Evolutionary conservation across 1,140 invertebrate genomes (phyloP), one percentile per base, ranked within the genome.

Genomic region (Aphidius ervi): DNA sequence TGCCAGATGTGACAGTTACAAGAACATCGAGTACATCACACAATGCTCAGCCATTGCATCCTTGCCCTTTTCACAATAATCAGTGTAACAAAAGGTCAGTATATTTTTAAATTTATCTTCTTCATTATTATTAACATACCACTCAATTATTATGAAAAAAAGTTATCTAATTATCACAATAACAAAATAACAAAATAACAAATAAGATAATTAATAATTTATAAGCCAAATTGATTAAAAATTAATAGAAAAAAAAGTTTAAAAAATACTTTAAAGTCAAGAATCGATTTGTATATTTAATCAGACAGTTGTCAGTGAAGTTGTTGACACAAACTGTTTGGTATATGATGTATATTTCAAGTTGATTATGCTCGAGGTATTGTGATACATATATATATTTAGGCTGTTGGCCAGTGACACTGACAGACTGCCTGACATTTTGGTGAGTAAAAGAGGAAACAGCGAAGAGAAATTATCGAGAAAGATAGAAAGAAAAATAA

Each of bases 21-120:
- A 47, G 43, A 39, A 54, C 23, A 41, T 43, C 20, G 39, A 23
- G 16, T 16, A 16, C 57, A 46, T 49, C 65, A 61, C 67, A 75
- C 69, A 61, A 77, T 77, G 75, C 74, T 75, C 65, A 71, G 63
- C 66, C 70, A 69, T 67, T 68, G 68, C 61, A 67, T 67, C 62
- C 68, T 75, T 65, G 67, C 71, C 67, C 63, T 77, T 68, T 67
- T 76, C 66, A 69, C 74, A 63, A 31, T 31, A 31, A 31, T 31
- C 2, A 31, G 23, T 31, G 23, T 31, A 3, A 31, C 23, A 31
- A 31, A 31, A 31, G 23, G 23, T 31, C 23, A 31, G 23, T 31
- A 31, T 31, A 31, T 31, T 31, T 31, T 31, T 31, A 16, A 16
- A 3, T 31, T 31, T 31, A 31, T 74, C 71, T 67, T 75, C 67